Percentiles rank a stretch among this genome's conserved stretches.
These are phyloP conservation scores for Andinoacara biseriatus DNA, from an alignment of 2,113 vertebrate species.

Conservation along the genomic window DNA sequence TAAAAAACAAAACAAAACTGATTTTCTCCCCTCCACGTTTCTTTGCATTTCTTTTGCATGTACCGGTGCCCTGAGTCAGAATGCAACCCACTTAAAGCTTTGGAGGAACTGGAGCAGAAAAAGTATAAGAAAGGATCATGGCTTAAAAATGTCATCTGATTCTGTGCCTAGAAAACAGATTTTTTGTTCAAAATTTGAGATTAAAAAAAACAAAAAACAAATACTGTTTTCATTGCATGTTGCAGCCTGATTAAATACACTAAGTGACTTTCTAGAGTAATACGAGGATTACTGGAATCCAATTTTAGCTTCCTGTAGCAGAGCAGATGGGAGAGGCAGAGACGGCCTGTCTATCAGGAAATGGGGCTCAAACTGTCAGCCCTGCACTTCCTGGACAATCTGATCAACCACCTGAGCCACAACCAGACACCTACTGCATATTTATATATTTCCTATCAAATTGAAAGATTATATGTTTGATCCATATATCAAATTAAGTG, in stretches of 20 bases:
- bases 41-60: slow-evolving; percentile 43
- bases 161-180: background rate
- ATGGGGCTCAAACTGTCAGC: background rate
- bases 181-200: background rate
- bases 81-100: slow-evolving; percentile 15
- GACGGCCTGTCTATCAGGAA: background rate
- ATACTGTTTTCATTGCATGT: background rate
- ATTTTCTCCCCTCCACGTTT: slow-evolving; percentile 11
- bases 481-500: slow-evolving; percentile 41
- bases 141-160: background rate
- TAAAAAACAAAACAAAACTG: background rate
- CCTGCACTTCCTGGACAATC: background rate
- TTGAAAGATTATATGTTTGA: slow-evolving; percentile 33
- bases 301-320: background rate
- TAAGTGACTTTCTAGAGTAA: background rate
- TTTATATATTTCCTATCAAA: slow-evolving; percentile 17
- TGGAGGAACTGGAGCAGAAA: slow-evolving; percentile 6
- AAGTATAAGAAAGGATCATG: background rate
- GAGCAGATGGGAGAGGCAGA: background rate
- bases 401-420: background rate
- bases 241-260: background rate
- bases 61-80: slow-evolving; percentile 38
- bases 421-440: background rate
- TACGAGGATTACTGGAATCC: slow-evolving; percentile 14
- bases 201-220: background rate